Evolutionary conservation across 2,113 vertebrate species (phyloP).

Genomic region (Xyliphius kryptos): DNA sequence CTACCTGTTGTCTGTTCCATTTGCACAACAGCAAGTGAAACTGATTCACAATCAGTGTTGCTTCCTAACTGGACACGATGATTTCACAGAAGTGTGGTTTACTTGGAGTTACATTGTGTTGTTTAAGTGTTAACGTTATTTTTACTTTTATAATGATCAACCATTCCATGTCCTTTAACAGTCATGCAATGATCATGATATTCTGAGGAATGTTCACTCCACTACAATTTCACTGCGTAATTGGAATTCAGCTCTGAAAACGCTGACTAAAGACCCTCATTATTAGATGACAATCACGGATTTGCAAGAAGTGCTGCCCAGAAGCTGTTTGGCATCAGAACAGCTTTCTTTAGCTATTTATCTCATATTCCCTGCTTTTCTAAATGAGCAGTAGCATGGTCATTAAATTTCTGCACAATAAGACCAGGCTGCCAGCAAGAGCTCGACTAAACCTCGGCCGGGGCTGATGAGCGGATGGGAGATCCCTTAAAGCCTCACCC

Average conservation of each 20-base stretch:
- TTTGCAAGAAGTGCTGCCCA: not conserved
- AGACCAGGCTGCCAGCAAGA: not conserved
- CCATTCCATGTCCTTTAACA: too few species aligned
- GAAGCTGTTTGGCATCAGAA: not conserved
- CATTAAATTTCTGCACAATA: not conserved
- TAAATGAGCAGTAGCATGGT: not conserved
- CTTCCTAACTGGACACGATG: too few species aligned
- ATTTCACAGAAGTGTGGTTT: too few species aligned
- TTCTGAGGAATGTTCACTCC: too few species aligned
- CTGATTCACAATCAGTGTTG: too few species aligned
- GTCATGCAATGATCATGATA: too few species aligned
- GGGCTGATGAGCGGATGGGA: not conserved
- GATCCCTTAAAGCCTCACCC: not conserved
- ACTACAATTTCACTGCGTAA: not conserved
- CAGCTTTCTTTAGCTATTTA: not conserved
- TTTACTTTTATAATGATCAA: not conserved
- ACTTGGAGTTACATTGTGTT: too few species aligned
- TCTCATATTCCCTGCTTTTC: not conserved
- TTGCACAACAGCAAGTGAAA: too few species aligned
- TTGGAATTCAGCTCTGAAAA: not conserved
- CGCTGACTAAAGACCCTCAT: not conserved
- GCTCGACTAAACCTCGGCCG: not conserved
- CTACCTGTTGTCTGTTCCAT: too few species aligned
- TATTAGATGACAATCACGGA: constrained; percentile 1
- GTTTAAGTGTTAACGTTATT: too few species aligned